A percentile compares a stretch with the other conserved stretches of the same genome.
phyloP scores from a whole-genome alignment of 2,113 vertebrate species.

The Clupea harengus region DNA sequence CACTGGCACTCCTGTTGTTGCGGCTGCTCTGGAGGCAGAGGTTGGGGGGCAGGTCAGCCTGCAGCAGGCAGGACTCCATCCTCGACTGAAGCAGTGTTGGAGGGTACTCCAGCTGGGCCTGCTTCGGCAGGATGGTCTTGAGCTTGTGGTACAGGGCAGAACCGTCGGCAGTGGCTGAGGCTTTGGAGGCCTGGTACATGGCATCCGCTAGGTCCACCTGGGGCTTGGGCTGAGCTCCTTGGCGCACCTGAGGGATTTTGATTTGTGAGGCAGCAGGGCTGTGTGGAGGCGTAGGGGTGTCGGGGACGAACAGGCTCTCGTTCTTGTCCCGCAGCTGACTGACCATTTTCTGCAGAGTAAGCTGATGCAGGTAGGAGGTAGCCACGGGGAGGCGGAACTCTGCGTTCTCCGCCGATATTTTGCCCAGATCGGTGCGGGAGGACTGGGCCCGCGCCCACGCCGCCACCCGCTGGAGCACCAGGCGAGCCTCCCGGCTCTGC shows the following conservation, averaged over 20 bases:
- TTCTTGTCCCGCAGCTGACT: constrained; percentile 84
- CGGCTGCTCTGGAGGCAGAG: constrained; percentile 79
- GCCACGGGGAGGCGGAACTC: constrained; percentile 87
- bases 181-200: constrained; percentile 87
- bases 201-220: constrained; percentile 83
- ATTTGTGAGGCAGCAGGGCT: constrained; percentile 79
- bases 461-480: constrained; percentile 93
- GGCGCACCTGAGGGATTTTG: constrained; percentile 90
- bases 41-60: constrained; percentile 90
- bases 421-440: constrained; percentile 83
- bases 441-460: constrained; percentile 86
- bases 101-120: constrained; percentile 85
- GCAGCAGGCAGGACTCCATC: constrained; percentile 83
- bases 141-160: constrained; percentile 83
- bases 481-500: constrained; percentile 86
- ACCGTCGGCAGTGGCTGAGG: constrained; percentile 79
- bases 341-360: constrained; percentile 91
- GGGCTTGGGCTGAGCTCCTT: constrained; percentile 80
- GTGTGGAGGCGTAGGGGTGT: constrained; percentile 52
- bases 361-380: constrained; percentile 91
- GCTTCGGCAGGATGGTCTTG: constrained; percentile 88
- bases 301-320: constrained; percentile 71
- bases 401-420: constrained; percentile 81
- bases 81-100: constrained; percentile 79
- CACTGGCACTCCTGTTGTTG: constrained; percentile 71